phyloP scores from a whole-genome alignment of 2,797 vertebrate species.

The Pangasius djambal region DNA sequence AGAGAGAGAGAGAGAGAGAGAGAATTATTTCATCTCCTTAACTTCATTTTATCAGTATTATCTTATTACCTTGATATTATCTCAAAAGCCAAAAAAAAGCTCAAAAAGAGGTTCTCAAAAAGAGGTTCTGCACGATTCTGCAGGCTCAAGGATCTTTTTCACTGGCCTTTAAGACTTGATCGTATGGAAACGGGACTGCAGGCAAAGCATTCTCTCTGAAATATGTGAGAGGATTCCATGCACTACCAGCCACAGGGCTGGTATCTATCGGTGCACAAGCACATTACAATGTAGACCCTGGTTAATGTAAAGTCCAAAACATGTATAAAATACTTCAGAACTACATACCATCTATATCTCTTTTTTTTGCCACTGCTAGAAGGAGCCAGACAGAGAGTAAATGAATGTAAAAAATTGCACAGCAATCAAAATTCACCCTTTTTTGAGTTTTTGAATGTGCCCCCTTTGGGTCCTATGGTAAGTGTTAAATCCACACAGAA shows the following conservation, averaged over 20 bases:
- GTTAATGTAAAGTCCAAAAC: background rate
- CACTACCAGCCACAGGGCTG: conserved; percentile 10
- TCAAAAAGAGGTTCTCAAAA: no score
- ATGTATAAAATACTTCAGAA: background rate
- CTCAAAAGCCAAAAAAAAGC: background rate
- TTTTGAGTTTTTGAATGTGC: background rate
- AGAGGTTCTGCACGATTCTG: background rate
- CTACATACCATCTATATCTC: background rate
- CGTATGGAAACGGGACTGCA: conserved; percentile 25
- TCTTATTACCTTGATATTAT: conserved; percentile 31
- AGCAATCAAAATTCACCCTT: no score
- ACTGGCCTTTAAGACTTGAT: conserved; percentile 7
- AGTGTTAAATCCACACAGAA: background rate
- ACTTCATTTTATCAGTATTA: conserved; percentile 7
- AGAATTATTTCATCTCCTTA: background rate
- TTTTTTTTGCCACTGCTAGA: background rate
- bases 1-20: conserved; percentile 25
- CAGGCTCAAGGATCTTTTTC: conserved; percentile 6
- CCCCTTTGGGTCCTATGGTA: background rate
- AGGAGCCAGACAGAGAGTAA: background rate
- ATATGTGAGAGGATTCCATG: conserved; percentile 26
- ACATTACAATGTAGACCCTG: background rate
- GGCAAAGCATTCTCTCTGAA: conserved; percentile 37
- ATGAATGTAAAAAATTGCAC: background rate
- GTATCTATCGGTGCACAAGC: conserved; percentile 17